A percentile compares a stretch with the other conserved stretches of the same genome.
phyloP scores from a whole-genome alignment of 2,888 invertebrate species.

The Latheticus oryzae region DNA sequence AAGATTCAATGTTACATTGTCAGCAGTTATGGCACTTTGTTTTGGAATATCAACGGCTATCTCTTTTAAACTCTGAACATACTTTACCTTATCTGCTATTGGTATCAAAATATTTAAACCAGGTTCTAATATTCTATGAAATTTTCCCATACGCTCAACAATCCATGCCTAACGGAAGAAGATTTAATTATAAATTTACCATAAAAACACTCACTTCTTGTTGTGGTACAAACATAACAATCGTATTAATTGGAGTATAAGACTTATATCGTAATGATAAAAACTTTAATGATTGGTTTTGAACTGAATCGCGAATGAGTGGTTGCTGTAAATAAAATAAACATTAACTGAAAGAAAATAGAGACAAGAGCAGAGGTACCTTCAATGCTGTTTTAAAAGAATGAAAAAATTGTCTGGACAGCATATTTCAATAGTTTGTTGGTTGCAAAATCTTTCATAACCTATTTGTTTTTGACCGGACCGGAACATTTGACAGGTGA shows the following conservation, averaged over 20 bases:
- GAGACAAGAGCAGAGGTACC: slow-evolving; percentile 6
- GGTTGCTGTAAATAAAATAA: slow-evolving; percentile 25
- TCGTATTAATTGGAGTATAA: slow-evolving; percentile 86
- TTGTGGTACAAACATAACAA: slow-evolving; percentile 98
- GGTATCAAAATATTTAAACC: slow-evolving; percentile 95
- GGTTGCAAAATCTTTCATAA: slow-evolving; percentile 27
- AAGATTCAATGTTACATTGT: slow-evolving; percentile 96
- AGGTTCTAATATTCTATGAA: slow-evolving; percentile 91
- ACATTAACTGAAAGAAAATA: not conserved
- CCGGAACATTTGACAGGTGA: slow-evolving; percentile 11
- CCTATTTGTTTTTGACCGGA: too few relatives aligned
- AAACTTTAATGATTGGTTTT: slow-evolving; percentile 33
- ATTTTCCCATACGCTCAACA: slow-evolving; percentile 98
- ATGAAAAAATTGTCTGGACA: slow-evolving; percentile 31
- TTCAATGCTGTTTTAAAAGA: slow-evolving; percentile 11
- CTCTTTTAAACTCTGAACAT: slow-evolving; percentile 99
- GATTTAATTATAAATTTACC: slow-evolving; percentile 9
- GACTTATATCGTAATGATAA: slow-evolving; percentile 51
- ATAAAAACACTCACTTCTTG: slow-evolving; percentile 81
- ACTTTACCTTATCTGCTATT: slow-evolving; percentile 91
- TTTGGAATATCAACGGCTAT: slow-evolving; percentile 99
- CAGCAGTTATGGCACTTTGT: slow-evolving; percentile 97
- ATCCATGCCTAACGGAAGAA: slow-evolving; percentile 84
- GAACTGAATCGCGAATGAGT: not conserved
- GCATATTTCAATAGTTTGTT: slow-evolving; percentile 29